phyloP scores from a whole-genome alignment of 1,140 invertebrate species.

The Campoletis sonorensis region DNA sequence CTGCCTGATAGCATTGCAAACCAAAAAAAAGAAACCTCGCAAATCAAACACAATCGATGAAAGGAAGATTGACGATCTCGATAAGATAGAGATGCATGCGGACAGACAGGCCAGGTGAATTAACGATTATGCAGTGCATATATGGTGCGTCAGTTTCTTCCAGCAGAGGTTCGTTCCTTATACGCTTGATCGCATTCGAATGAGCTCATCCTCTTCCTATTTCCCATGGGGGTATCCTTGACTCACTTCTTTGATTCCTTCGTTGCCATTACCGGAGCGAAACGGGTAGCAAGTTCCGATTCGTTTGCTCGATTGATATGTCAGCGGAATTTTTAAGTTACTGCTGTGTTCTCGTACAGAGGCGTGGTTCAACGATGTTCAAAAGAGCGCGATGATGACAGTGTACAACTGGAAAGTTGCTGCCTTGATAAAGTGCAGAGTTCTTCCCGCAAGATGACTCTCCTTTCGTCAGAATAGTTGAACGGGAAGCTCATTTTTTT shows the following conservation, averaged over 20 bases:
- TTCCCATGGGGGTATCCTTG: conserved; percentile 30
- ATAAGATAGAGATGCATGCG: conserved; percentile 56
- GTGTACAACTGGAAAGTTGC: too few species aligned
- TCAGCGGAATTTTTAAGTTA: background rate
- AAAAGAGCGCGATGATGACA: background rate
- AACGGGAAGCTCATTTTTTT: too few species aligned
- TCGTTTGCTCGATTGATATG: conserved; percentile 33
- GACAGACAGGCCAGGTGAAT: conserved; percentile 36
- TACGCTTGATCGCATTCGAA: conserved; percentile 31
- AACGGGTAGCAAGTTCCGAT: background rate
- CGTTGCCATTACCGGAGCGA: background rate
- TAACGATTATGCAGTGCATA: conserved; percentile 56
- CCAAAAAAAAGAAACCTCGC: background rate
- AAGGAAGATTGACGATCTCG: conserved; percentile 52
- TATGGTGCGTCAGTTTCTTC: conserved; percentile 58
- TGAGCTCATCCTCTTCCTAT: conserved; percentile 36
- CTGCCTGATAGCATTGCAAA: background rate
- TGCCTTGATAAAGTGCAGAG: too few species aligned
- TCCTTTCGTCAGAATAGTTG: too few species aligned
- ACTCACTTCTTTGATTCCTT: conserved; percentile 7
- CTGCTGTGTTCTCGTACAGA: background rate
- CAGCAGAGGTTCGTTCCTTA: conserved; percentile 40
- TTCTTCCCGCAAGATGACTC: too few species aligned
- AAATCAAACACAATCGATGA: conserved; percentile 51
- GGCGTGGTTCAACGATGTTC: background rate